Evolutionary conservation across 1,140 invertebrate species (phyloP).

Genomic region (Eurosta solidaginis): DNA sequence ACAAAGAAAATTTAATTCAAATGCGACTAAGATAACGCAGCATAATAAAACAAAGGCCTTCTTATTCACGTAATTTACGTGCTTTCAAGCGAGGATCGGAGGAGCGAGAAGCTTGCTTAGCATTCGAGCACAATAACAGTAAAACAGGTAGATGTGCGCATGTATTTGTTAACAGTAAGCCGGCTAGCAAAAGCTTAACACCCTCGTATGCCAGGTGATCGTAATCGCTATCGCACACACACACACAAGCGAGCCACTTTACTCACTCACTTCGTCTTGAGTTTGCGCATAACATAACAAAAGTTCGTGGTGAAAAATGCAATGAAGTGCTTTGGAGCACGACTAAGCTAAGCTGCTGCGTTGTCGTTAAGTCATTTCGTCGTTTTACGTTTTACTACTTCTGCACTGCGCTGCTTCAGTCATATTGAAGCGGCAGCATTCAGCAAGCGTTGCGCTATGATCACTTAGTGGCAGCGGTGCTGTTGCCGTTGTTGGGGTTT

Average conservation of each 20-base stretch:
- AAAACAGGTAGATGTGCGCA: not conserved
- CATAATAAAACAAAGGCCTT: not conserved
- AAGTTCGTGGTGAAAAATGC: constrained; percentile 22
- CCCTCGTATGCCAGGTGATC: not conserved
- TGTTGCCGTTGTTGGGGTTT: constrained; percentile 24
- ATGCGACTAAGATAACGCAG: not conserved
- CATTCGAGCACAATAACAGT: not conserved
- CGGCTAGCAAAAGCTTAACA: not conserved
- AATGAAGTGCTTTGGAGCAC: not conserved
- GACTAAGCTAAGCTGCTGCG: not conserved
- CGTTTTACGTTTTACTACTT: not conserved
- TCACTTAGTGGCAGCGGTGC: not conserved
- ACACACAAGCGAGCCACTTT: not conserved
- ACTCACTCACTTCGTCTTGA: constrained; percentile 10
- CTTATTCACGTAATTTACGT: not conserved
- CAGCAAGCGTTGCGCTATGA: not conserved
- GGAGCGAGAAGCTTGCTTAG: not conserved
- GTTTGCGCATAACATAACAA: constrained; percentile 19
- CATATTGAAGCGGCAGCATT: not conserved
- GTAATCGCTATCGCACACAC: not conserved
- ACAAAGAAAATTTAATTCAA: not conserved
- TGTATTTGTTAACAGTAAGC: not conserved
- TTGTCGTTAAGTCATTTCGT: not conserved
- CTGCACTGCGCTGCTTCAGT: not conserved
- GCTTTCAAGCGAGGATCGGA: not conserved